Evolutionary conservation across 2,797 vertebrate genomes (phyloP).

Genomic region (Manis crassicaudata): DNA sequence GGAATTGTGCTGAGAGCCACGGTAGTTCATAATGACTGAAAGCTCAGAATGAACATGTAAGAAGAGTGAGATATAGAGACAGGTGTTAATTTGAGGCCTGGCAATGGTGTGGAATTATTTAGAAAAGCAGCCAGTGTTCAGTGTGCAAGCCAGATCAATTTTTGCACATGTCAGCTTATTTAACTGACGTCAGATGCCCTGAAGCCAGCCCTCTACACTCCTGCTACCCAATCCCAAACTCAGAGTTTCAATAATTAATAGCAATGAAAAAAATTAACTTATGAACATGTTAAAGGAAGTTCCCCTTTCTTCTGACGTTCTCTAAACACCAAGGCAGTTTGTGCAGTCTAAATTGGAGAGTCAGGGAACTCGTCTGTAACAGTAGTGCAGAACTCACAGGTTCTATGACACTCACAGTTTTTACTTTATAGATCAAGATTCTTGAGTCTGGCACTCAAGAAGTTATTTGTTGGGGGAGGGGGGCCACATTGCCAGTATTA

Average conservation of each 20-base stretch:
- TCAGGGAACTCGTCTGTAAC: not conserved
- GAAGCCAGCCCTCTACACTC: not conserved
- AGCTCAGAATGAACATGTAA: slow-evolving; percentile 43
- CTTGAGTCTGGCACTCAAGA: not conserved
- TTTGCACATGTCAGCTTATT: slow-evolving; percentile 33
- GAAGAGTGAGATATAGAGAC: not conserved
- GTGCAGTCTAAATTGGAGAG: not conserved
- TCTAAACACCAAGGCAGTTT: not conserved
- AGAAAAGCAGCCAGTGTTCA: slow-evolving; percentile 36
- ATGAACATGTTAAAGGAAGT: not conserved
- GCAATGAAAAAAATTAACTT: not conserved
- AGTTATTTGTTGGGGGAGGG: not conserved
- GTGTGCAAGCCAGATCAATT: slow-evolving; percentile 40
- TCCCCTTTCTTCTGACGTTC: not conserved
- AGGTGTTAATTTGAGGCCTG: slow-evolving; percentile 43
- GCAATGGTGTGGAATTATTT: not conserved
- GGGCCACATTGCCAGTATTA: not conserved
- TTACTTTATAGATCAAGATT: not conserved
- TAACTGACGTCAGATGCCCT: slow-evolving; percentile 29
- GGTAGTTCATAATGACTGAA: not conserved
- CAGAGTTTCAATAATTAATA: slow-evolving; percentile 16
- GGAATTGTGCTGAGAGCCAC: not conserved
- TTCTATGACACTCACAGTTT: not conserved
- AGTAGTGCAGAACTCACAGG: not conserved
- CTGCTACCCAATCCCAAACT: not conserved